Evolutionary conservation across 2,113 vertebrate species (phyloP).

Genomic region (Pygoscelis antarcticus): DNA sequence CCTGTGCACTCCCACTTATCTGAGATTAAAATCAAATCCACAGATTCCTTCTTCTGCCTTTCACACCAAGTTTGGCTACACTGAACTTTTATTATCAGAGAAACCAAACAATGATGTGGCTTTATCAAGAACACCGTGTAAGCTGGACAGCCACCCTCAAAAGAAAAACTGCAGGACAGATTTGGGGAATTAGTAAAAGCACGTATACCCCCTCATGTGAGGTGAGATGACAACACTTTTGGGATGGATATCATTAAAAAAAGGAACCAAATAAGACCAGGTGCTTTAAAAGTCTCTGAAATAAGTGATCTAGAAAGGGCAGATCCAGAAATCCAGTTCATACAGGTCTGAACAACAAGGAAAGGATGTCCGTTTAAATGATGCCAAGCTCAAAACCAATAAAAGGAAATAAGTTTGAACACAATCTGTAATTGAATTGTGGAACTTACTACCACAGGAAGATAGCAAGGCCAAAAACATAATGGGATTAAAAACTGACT

Average conservation of each 20-base stretch:
- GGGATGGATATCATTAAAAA: background rate
- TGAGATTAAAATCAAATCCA: conserved; percentile 16
- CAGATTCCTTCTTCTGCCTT: background rate
- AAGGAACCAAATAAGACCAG: background rate
- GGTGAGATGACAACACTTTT: background rate
- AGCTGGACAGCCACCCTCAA: background rate
- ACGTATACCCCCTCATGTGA: rapidly evolving
- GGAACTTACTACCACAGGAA: conserved; percentile 5
- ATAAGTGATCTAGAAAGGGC: background rate
- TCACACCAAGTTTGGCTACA: background rate
- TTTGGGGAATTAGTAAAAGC: background rate
- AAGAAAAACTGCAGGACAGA: background rate
- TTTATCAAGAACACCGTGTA: background rate
- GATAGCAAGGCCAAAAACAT: conserved; percentile 7
- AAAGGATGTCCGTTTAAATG: background rate
- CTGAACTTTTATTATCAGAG: background rate
- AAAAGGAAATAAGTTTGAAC: conserved; percentile 27
- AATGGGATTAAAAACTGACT: conserved; percentile 47
- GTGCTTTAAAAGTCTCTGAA: background rate
- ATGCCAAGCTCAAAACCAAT: conserved; percentile 11
- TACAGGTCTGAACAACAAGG: background rate
- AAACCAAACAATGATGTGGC: background rate
- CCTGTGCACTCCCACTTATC: background rate
- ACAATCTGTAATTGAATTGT: conserved; percentile 15
- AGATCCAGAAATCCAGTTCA: background rate